Evolutionary conservation across 35 echinoderm and acorn worm species (phyloP).

Genomic region (Lytechinus pictus): DNA sequence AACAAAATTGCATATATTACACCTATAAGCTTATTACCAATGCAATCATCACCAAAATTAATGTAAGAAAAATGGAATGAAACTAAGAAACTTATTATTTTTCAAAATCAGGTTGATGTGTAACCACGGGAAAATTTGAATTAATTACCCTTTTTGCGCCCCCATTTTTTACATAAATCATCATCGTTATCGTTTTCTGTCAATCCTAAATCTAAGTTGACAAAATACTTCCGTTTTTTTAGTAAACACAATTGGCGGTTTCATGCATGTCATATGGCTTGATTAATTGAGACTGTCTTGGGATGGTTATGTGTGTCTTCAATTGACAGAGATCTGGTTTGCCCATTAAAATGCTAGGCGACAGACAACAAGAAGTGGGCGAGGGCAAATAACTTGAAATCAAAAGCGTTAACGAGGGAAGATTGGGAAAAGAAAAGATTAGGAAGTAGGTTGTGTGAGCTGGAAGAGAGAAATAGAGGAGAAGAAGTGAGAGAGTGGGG

Average conservation of each 20-base stretch:
- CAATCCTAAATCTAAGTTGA: neutral
- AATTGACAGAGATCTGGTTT: neutral
- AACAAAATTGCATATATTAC: too few species aligned
- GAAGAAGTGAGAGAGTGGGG: too few species aligned
- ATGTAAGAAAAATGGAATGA: too few species aligned
- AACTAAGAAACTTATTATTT: too few species aligned
- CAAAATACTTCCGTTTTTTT: neutral
- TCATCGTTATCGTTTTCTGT: neutral
- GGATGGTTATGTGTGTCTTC: neutral
- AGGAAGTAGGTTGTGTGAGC: neutral
- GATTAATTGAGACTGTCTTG: neutral
- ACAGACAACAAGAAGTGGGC: neutral
- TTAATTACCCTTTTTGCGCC: neutral
- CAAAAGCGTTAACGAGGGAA: neutral
- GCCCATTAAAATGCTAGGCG: slow-evolving; percentile 16
- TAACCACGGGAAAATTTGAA: too few species aligned
- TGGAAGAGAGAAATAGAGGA: neutral
- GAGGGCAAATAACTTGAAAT: neutral
- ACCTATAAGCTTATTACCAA: too few species aligned
- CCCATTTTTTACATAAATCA: neutral
- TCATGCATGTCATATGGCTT: neutral
- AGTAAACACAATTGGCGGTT: neutral
- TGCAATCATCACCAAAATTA: too few species aligned
- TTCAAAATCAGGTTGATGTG: too few species aligned
- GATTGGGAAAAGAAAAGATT: neutral